A percentile compares a stretch with the other conserved stretches of the same genome.
Evolutionary conservation across 2,797 vertebrate genomes (phyloP).

Genomic region (Cynodonichthys magdalenae): DNA sequence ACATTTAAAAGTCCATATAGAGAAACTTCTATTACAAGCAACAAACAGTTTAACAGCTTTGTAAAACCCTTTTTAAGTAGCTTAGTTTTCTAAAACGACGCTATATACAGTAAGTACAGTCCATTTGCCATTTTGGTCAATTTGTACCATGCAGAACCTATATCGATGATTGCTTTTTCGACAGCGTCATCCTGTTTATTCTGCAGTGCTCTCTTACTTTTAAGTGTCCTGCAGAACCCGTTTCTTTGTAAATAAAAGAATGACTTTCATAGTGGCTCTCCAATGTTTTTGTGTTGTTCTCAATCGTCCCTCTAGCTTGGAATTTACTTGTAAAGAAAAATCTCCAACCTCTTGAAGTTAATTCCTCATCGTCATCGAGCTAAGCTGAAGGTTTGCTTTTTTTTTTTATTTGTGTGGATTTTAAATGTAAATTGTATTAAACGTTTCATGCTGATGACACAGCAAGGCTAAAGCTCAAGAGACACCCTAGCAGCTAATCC

Average conservation of each 20-base stretch:
- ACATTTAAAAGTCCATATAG: conserved; percentile 37
- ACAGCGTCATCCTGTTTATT: conserved; percentile 1
- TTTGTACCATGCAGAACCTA: background rate
- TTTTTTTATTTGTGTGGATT: background rate
- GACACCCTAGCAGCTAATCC: conserved; percentile 50
- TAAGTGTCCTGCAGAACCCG: conserved; percentile 8
- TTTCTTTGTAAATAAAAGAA: conserved; percentile 9
- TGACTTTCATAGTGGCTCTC: background rate
- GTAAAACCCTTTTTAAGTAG: no score
- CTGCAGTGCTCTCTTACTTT: background rate
- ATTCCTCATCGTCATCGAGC: background rate
- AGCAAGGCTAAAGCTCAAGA: conserved; percentile 40
- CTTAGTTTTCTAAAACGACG: no score
- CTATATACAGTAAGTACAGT: no score
- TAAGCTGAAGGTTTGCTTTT: background rate
- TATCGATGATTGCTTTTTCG: background rate
- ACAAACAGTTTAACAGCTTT: background rate
- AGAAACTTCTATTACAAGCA: conserved; percentile 9
- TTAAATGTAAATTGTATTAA: background rate
- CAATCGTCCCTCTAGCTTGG: background rate
- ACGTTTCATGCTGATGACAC: conserved; percentile 39
- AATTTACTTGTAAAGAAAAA: background rate
- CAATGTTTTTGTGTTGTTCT: background rate
- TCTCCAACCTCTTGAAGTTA: background rate
- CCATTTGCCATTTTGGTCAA: background rate